Conservation (phyloP, 30 jellyfish, hydroid and myxozoan genomes). For the Turritopsis dohrnii region DNA sequence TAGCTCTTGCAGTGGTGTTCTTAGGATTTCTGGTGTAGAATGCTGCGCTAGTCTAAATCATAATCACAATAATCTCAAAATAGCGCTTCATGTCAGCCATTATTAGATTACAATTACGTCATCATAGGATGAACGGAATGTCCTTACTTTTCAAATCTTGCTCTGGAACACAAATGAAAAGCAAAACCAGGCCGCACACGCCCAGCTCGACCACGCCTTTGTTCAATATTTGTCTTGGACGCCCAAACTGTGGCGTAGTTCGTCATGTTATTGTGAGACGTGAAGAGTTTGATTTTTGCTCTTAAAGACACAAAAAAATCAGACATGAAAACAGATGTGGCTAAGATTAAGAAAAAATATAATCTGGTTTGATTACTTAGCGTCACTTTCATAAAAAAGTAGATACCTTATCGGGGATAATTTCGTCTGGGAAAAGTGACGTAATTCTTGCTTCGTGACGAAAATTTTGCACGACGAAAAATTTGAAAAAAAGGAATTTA, state of each 20-base stretch:
- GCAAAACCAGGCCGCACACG: conserved; percentile 90
- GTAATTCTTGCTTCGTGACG: no score
- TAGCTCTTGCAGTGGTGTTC: conserved; percentile 85
- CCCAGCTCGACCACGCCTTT: conserved; percentile 91
- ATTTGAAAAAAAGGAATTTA: no score
- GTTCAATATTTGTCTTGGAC: conserved; percentile 83
- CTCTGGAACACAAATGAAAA: conserved; percentile 85
- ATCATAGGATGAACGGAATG: background rate
- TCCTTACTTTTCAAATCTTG: conserved; percentile 52
- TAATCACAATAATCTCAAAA: background rate
- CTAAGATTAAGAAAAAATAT: no score
- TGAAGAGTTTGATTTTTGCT: conserved; percentile 81
- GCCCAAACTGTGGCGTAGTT: conserved; percentile 97
- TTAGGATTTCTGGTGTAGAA: conserved; percentile 93
- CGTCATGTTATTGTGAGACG: conserved; percentile 92
- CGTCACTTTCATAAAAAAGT: no score
- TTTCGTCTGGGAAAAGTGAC: no score
- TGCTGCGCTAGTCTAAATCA: conserved; percentile 77
- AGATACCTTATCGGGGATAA: no score
- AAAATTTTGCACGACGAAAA: no score
- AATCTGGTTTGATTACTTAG: no score
- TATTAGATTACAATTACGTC: no score
- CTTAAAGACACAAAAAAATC: conserved; percentile 23
- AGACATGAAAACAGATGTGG: no score
- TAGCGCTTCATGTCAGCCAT: background rate